phyloP scores from a whole-genome alignment of 2,113 vertebrate genomes.

The Apteryx mantelli region DNA sequence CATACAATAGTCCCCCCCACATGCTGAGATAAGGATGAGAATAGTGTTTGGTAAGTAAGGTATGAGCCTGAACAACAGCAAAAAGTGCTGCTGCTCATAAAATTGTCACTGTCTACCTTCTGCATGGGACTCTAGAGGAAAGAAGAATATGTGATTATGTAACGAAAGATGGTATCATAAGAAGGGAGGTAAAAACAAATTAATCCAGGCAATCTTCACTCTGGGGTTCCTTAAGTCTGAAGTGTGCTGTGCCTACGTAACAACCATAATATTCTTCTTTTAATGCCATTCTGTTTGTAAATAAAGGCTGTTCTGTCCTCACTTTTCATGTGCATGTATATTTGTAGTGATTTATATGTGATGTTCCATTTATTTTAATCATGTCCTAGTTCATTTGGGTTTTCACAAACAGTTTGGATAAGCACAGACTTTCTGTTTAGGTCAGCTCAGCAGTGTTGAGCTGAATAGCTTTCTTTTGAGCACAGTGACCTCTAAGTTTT shows the following conservation, averaged over 20 bases:
- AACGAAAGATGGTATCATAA: not conserved
- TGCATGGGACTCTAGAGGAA: not conserved
- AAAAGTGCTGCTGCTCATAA: not conserved
- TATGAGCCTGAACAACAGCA: not conserved
- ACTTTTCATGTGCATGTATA: not conserved
- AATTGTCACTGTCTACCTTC: not conserved
- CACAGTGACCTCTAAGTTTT: not conserved
- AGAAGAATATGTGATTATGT: not conserved
- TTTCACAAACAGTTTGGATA: not conserved
- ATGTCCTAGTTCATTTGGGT: not conserved
- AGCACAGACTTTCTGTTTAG: not conserved
- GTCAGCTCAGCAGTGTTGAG: not conserved
- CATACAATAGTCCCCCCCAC: not conserved
- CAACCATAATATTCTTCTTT: not conserved
- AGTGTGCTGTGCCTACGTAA: constrained; percentile 29
- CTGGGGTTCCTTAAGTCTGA: constrained; percentile 29
- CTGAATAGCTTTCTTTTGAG: not conserved
- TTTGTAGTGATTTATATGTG: constrained; percentile 14
- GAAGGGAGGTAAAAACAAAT: constrained; percentile 33
- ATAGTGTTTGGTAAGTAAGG: not conserved
- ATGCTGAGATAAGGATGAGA: not conserved
- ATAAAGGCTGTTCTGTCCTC: not conserved
- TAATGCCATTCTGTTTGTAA: constrained; percentile 34
- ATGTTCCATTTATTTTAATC: constrained; percentile 28
- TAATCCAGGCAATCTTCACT: constrained; percentile 24